A percentile compares a stretch with the other conserved stretches of the same genome.
These are phyloP conservation scores for Lophius americanus DNA, from an alignment of 2,797 vertebrate species.

Conservation along the genomic window DNA sequence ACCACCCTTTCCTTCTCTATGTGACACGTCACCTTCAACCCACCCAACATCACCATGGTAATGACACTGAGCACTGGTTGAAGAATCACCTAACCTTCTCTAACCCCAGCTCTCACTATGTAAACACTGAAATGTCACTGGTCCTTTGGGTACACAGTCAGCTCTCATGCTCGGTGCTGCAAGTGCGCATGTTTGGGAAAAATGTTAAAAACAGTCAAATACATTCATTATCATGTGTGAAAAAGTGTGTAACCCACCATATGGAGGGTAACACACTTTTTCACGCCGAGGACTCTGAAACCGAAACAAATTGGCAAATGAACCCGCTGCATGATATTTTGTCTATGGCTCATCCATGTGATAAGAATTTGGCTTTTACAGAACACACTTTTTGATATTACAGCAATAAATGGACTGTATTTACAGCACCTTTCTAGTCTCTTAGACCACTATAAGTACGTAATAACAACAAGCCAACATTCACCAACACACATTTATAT, in stretches of 20 bases:
- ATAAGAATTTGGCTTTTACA: too few species aligned
- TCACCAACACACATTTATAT: too few species aligned
- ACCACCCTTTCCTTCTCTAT: neutral
- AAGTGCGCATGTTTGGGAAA: slow-evolving; percentile 6
- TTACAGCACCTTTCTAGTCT: too few species aligned
- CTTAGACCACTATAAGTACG: too few species aligned
- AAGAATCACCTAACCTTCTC: slow-evolving; percentile 37
- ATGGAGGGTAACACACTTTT: neutral
- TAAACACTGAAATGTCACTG: slow-evolving; percentile 59
- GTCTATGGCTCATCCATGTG: too few species aligned
- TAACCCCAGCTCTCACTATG: slow-evolving; percentile 40
- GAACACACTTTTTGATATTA: too few species aligned
- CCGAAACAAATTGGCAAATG: too few species aligned
- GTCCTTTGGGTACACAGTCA: slow-evolving; percentile 10
- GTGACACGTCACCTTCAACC: slow-evolving; percentile 38
- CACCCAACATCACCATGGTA: slow-evolving; percentile 33
- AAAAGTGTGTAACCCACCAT: too few species aligned
- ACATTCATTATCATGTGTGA: slow-evolving; percentile 14
- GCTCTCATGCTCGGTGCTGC: slow-evolving; percentile 24
- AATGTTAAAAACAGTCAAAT: slow-evolving; percentile 50
- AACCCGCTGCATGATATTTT: too few species aligned
- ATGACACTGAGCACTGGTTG: slow-evolving; percentile 19
- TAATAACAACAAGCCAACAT: too few species aligned
- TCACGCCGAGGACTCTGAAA: too few species aligned
- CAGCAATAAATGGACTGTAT: too few species aligned